Conservation (phyloP, 2,888 invertebrate species). For the Amiota communis region DNA sequence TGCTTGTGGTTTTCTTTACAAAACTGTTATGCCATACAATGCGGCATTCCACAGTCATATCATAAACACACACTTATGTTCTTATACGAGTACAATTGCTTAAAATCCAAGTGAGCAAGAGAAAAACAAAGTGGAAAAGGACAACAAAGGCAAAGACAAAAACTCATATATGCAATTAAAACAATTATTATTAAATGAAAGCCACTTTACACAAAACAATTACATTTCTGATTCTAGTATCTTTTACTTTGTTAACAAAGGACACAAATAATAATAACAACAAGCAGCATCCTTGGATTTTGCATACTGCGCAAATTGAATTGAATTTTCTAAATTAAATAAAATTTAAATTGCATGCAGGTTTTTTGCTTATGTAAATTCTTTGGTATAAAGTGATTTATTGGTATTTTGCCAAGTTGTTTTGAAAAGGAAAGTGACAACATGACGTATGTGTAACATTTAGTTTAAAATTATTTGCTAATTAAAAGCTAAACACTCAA, state of each 20-base stretch:
- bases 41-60: slow-evolving; percentile 1
- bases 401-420: not conserved
- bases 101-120: too few species aligned
- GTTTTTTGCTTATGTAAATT: not conserved
- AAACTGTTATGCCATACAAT: not conserved
- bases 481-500: too few species aligned
- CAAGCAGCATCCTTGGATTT: too few species aligned
- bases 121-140: too few species aligned
- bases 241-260: not conserved
- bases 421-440: too few species aligned
- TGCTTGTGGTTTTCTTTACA: too few species aligned
- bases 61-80: not conserved
- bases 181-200: not conserved
- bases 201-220: not conserved
- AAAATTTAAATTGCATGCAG: not conserved
- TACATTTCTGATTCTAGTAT: not conserved
- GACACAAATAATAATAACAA: too few species aligned
- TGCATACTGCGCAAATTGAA: not conserved
- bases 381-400: not conserved
- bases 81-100: too few species aligned
- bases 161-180: not conserved
- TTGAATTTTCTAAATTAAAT: not conserved
- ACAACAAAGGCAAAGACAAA: not conserved
- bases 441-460: too few species aligned
- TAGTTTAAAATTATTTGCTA: too few species aligned